Evolutionary conservation across 2,113 vertebrate genomes (phyloP), one percentile per base, ranked within the genome.

Genomic region (Calidris pygmaea): DNA sequence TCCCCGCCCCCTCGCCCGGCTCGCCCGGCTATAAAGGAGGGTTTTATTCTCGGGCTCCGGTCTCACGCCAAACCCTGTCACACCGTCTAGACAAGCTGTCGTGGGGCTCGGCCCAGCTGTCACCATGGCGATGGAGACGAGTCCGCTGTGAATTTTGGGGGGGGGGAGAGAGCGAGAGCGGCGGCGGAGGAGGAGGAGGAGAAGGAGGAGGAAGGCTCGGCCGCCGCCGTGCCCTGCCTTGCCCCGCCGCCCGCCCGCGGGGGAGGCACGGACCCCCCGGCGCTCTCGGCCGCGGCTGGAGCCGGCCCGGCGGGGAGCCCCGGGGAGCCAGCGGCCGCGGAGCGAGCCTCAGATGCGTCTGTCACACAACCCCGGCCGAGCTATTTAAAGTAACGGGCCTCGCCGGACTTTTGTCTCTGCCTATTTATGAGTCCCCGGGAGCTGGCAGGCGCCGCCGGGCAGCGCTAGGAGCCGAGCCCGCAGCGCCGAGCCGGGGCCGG

Each of bases 341-440:
- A 48, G 67, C 55, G 91, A 89, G 92, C 92, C 88, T 95, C 89
- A 88, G 95, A 96, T 96, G 93, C 91, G 89, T 97, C 97, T 98
- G 98, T 98, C 98, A 98, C 97, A 97, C 98, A 98, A 97, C 98
- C 97, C 98, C 97, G 97, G 97, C 97, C 88, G 97, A 97, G 98
- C 98, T 99, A 99, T 99, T 99, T 99, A 99, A 99, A 99, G 98
- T 98, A 97, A 97, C 97, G 97, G 93, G 88, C 97, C 97, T 96
- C 98, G 98, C 95, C 95, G 97, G 98, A 98, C 97, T 98, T 80
- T 98, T 98, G 98, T 98, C 98, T 97, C 98, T 96, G 98, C 98
- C 98, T 99, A 98, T 99, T 99, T 99, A 98, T 98, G 98, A 98
- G 98, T 97, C 97, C 97, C 93, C 96, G 88, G 93, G 97, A 97